phyloP scores from a whole-genome alignment of 2,888 invertebrate genomes.

The Oscheius sp. region DNA sequence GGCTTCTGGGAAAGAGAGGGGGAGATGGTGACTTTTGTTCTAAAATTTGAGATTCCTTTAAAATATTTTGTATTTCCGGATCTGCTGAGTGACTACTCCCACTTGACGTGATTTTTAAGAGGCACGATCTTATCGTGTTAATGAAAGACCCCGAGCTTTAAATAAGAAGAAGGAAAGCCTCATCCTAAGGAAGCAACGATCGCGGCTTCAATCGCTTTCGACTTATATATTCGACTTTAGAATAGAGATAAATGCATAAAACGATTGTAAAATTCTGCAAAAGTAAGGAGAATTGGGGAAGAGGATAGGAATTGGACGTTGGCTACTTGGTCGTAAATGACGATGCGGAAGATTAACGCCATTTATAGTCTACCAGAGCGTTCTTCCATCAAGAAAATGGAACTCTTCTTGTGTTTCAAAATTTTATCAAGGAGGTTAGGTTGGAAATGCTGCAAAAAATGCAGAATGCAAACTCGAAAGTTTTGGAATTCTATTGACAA shows the following conservation, averaged over 20 bases:
- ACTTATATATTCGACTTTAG: not conserved
- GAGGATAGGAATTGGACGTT: not conserved
- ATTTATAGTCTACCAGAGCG: not conserved
- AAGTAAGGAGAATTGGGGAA: not conserved
- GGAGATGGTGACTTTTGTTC: too few relatives aligned
- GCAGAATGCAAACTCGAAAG: too few relatives aligned
- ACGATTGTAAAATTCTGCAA: constrained; percentile 6
- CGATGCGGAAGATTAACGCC: constrained; percentile 15
- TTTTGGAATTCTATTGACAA: too few relatives aligned
- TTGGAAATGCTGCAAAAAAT: too few relatives aligned
- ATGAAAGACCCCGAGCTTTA: not conserved
- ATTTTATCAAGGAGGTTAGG: too few relatives aligned
- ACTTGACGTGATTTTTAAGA: constrained; percentile 19
- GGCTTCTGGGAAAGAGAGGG: not conserved
- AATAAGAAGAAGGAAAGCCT: not conserved
- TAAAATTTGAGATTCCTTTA: too few relatives aligned
- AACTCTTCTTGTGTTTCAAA: not conserved
- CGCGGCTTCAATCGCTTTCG: not conserved
- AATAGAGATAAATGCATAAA: not conserved
- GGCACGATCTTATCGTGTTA: constrained; percentile 17
- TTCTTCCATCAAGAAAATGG: not conserved
- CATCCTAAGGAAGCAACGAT: constrained; percentile 1
- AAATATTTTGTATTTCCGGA: too few relatives aligned
- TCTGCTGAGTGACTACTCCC: too few relatives aligned
- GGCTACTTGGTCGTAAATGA: constrained; percentile 22